Evolutionary conservation across 2,888 invertebrate species (phyloP).

Genomic region (Lasioglossum vierecki): DNA sequence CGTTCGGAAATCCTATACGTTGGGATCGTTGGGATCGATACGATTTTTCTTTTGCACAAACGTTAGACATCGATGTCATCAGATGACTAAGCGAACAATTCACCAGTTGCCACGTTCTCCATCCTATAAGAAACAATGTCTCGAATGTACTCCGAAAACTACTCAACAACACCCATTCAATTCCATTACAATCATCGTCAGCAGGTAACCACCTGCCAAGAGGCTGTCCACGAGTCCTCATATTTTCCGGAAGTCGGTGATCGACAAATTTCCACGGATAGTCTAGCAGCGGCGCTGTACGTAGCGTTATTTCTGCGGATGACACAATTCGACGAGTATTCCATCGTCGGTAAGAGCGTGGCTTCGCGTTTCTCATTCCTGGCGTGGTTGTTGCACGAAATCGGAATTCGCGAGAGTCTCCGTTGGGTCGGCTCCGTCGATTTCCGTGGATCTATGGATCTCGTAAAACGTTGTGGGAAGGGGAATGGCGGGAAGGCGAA

Average conservation of each 20-base stretch:
- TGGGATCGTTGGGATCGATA: background rate
- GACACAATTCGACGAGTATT: slow-evolving; percentile 1
- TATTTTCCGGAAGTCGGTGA: background rate
- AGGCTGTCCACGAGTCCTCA: background rate
- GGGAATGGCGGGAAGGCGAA: background rate
- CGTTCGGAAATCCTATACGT: background rate
- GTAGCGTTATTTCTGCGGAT: slow-evolving; percentile 2
- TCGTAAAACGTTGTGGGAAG: background rate
- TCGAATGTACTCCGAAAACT: background rate
- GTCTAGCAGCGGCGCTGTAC: background rate
- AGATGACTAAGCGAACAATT: background rate
- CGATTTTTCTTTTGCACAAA: background rate
- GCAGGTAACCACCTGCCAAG: background rate
- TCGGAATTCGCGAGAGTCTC: background rate
- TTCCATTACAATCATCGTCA: background rate
- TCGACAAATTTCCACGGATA: background rate
- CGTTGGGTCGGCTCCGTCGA: background rate
- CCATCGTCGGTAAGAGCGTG: background rate
- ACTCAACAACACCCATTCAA: background rate
- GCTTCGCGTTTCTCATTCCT: slow-evolving; percentile 3
- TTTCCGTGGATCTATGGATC: background rate
- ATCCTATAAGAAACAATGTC: background rate
- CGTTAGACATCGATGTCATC: background rate
- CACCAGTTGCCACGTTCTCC: background rate
- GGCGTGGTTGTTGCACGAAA: background rate